Percentiles rank a stretch among this genome's conserved stretches.
phyloP scores from a whole-genome alignment of 64 coral and sea anemone species.

The Anthopleura sola region DNA sequence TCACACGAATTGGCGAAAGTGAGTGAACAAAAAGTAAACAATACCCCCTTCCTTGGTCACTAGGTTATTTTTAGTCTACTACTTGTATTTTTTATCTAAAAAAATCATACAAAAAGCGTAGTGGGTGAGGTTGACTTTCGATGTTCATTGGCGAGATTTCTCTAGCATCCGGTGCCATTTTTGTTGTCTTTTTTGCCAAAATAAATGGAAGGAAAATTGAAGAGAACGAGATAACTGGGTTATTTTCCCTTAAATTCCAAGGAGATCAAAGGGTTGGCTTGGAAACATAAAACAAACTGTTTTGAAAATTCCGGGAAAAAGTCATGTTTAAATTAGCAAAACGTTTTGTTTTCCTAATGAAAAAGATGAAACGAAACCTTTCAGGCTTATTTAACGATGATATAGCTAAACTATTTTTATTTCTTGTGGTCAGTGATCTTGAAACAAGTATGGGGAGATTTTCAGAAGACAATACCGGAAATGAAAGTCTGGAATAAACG shows the following conservation, averaged over 20 bases:
- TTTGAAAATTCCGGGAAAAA: not conserved
- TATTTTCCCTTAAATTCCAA: not conserved
- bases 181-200: too few relatives aligned
- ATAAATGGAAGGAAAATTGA: not conserved
- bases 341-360: not conserved
- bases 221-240: not conserved
- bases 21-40: too few relatives aligned
- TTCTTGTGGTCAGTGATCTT: not conserved
- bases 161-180: not conserved
- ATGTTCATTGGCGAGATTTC: not conserved
- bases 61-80: too few relatives aligned
- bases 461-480: slow-evolving; percentile 8
- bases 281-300: not conserved
- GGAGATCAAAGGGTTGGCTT: not conserved
- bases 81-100: too few relatives aligned
- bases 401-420: not conserved
- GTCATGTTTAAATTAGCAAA: not conserved
- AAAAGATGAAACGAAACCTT: not conserved
- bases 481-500: not conserved
- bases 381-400: not conserved
- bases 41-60: too few relatives aligned
- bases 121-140: too few relatives aligned
- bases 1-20: too few relatives aligned
- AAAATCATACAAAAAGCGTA: too few relatives aligned
- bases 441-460: not conserved